Evolutionary conservation across 2,888 invertebrate genomes (phyloP), one percentile per base, ranked within the genome.

Genomic region (Cheiracanthium punctorium): DNA sequence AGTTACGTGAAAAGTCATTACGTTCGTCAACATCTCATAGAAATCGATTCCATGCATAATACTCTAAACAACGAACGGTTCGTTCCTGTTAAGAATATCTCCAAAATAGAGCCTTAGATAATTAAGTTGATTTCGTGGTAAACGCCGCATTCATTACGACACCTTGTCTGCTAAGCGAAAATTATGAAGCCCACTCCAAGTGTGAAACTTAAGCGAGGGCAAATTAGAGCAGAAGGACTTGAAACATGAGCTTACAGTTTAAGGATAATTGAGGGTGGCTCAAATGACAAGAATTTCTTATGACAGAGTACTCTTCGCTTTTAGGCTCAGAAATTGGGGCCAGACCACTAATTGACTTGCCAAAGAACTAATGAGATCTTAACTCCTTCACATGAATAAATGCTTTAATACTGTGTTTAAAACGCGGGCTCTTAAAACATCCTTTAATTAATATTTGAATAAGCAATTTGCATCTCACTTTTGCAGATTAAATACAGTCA

Each of bases 281-380:
- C 76, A 71, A 77, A 79, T 73, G 84, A 84, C 84, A 82, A 82
- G 76, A 41, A 64, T 65, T 64, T 65, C 71, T 84, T 77, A 84
- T 84, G 79, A 84, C 79, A 79, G 76, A 82, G 82, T 72, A 84
- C 84, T 84, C 73, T 79, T 79, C 73, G 77, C 77, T 79, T 84
- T 73, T 52, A 65, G 71, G 41, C 65, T 70, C 41, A 41, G 58
- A 82, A 82, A 82, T 82, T 72, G 65, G 82, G 72, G 67, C 73
- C 52, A 72, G 84, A 79, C 79, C 77, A 72, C 84, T 84, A 84
- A 84, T 84, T 84, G 84, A 73, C 84, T 84, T 84, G 84, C 79
- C 84, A 84, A 76, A 48, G 67, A 73, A 73, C 77, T 84, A 84
- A 84, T 77, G 84, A 84, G 76, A 76, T 30, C 48, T 32, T 17